A percentile compares a stretch with the other conserved stretches of the same genome.
phyloP scores from a whole-genome alignment of 2,113 vertebrate species.

The Calyptomena viridis region DNA sequence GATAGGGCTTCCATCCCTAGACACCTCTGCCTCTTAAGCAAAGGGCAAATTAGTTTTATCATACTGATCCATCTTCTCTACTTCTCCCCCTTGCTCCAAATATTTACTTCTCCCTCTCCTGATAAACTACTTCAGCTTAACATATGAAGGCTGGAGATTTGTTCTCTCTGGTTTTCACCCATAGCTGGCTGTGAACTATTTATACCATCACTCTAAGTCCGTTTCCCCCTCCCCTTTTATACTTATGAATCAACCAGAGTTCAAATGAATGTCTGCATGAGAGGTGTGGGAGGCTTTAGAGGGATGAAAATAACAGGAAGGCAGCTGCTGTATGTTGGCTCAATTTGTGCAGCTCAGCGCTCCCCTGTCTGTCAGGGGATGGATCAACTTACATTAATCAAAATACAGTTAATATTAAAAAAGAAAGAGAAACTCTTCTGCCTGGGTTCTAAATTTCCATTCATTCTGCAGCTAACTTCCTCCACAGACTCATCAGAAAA shows the following conservation, averaged over 20 bases:
- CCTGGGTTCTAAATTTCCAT: not conserved
- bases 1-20: not conserved
- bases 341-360: not conserved
- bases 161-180: not conserved
- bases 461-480: not conserved
- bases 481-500: constrained; percentile 3
- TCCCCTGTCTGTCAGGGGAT: not conserved
- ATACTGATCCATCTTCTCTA: not conserved
- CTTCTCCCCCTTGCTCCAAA: not conserved
- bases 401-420: not conserved
- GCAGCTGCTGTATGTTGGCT: constrained; percentile 1
- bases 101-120: not conserved
- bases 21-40: not conserved
- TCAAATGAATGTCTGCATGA: not conserved
- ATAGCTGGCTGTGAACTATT: not conserved
- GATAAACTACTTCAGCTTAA: not conserved
- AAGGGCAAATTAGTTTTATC: not conserved
- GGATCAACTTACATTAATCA: not conserved
- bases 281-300: constrained; percentile 10
- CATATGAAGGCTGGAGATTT: not conserved
- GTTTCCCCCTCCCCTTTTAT: accelerated
- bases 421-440: not conserved
- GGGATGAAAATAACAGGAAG: constrained; percentile 51
- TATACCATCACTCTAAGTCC: not conserved
- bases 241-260: not conserved